Base-by-base conservation (phyloP, 1,140 invertebrate genomes). In the Magallana gigas region DNA sequence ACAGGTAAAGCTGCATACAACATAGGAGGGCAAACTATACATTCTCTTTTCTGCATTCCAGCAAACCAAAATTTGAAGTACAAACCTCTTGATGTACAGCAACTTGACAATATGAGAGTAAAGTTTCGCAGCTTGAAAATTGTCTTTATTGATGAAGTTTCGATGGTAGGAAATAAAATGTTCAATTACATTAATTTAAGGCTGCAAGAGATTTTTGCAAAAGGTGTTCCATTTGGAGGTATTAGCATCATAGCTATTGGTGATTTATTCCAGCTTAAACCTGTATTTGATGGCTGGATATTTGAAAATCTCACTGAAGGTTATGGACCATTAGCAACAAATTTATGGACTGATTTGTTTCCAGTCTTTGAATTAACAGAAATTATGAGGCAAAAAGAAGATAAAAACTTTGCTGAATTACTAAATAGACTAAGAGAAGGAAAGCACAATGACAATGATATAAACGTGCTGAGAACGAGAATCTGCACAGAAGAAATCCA, bases 71-170 rank as follows among this genome's bases (percentile, higher is more conserved):
- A 23, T 23, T 23, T 23, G 23, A 23, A 23, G 23, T 23, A 23
- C 23, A 23, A 23, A 23, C 23, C 23, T 23, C 23, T 23, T 23
- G 23, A 23, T 23, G 23, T 23, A 23, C 23, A 23, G 23, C 23
- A 23, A 23, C 23, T 23, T 23, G 23, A 23, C 23, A 23, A 23
- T 23, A 23, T 23, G 0, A 23, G 23, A 23, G 29, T n/a, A 8
- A 59, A 86, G 59, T 56, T 64, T 48, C 80, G 87, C 82, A 29
- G 60, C 9, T n/a, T 86, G 5, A 60, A 71, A 58, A 59, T 90
- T n/a, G 11, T 90, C 9, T 60, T 90, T 57, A 90, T 90, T 76
- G 87, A 88, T 90, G 89, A 90, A 86, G 71, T 90, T n/a, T 90
- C 89, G n/a, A 87, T 90, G 89, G 88, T 89, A 83, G 89, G 89